Base-by-base conservation (phyloP, 2,797 vertebrate genomes). In the Chloroceryle inda region DNA sequence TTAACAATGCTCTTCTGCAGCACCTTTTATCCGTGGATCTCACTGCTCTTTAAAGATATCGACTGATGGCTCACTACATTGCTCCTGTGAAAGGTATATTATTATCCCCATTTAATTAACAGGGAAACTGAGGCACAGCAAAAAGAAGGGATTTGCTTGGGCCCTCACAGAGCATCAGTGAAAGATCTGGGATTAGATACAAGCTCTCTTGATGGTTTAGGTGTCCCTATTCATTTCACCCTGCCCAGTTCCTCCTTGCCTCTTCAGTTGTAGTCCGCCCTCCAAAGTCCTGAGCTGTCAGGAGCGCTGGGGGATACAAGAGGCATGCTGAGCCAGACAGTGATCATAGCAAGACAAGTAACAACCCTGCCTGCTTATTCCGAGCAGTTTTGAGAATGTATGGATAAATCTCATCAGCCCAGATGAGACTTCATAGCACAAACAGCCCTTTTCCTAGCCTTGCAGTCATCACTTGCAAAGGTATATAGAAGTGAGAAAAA, bases 121-220 rank as follows among this genome's bases (percentile, higher is more conserved):
- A 1, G 80, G 56, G 89, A 97, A 97, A 96, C 95, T 96, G 94
- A 97, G 95, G 94, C 95, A 96, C 10, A 3, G 40, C 8, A 12
- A 40, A 78, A 84, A 18, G 40, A 88, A 56, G 24, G 20, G 2
- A 71, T 59, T 80, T 86, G 14, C 62, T 81, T 33, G 37, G 62
- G 38, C 29, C 23, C 52, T 73, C 23, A 37, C 27, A 78, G 50
- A 0, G 0, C n/a, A 45, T 13, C 63, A 37, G 31, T 61, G 29
- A 69, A 84, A 84, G 27, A 81, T 11, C 10, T 67, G 44, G 23
- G 26, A 69, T 89, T 73, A 81, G 27, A 76, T 20, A 40, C 1
- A 8, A 88, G 26, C 9, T 91, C 19, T 63, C n/a, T 27, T 72
- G 19, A 40, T 73, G 13, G 19, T 56, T 82, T 40, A 86, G 50